phyloP scores from a whole-genome alignment of 2,113 vertebrate genomes.

The Callipepla squamata region DNA sequence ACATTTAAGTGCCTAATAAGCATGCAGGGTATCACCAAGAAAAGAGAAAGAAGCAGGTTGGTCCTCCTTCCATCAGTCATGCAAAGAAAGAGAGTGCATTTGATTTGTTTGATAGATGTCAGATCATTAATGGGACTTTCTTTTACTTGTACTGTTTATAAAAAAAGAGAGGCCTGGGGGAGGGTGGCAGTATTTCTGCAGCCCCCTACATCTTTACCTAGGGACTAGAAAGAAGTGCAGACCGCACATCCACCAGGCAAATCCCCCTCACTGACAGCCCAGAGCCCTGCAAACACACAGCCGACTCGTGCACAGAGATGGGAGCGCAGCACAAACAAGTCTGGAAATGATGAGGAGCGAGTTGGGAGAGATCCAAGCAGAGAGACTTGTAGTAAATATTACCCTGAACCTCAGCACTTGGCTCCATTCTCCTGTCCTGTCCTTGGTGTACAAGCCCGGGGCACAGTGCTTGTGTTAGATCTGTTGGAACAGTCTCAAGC shows the following conservation, averaged over 20 bases:
- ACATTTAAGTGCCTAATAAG: slow-evolving; percentile 16
- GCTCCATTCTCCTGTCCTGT: background rate
- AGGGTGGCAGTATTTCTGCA: background rate
- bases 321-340: background rate
- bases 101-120: background rate
- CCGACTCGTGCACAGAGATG: background rate
- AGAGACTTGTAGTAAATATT: background rate
- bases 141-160: background rate
- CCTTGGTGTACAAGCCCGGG: background rate
- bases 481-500: background rate
- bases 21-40: background rate
- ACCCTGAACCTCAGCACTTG: background rate
- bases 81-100: background rate
- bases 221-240: background rate
- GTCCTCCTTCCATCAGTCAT: background rate
- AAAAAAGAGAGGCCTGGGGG: background rate
- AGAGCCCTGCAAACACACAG: background rate
- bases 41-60: background rate
- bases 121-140: background rate
- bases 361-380: background rate
- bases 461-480: background rate
- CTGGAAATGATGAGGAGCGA: background rate
- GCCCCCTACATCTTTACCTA: background rate
- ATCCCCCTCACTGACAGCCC: background rate
- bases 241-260: background rate